phyloP scores from a whole-genome alignment of 2,113 vertebrate genomes.

The Cnemophilus loriae region DNA sequence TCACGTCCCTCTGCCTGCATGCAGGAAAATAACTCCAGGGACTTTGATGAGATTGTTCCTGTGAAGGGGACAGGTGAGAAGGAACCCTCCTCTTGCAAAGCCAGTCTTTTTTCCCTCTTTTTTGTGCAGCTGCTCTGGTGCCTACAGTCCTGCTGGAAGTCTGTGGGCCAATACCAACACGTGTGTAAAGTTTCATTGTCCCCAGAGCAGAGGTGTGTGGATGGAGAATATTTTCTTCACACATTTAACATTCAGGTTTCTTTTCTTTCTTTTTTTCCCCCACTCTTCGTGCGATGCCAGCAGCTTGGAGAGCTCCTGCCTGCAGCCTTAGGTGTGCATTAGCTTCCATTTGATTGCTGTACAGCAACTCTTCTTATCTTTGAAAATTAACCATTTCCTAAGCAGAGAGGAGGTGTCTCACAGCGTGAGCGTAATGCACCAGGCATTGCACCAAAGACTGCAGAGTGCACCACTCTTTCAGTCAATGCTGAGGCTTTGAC shows the following conservation, averaged over 20 bases:
- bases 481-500: conserved; percentile 26
- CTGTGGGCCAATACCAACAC: not conserved
- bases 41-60: not conserved
- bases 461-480: conserved; percentile 31
- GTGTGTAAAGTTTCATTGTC: not conserved
- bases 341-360: conserved; percentile 43
- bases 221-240: not conserved
- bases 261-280: not conserved
- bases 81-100: not conserved
- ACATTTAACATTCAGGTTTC: not conserved
- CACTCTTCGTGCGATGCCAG: not conserved
- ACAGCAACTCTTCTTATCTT: conserved; percentile 50
- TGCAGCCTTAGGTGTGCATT: conserved; percentile 29
- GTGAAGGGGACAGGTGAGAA: not conserved
- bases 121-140: not conserved
- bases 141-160: not conserved
- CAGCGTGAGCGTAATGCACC: conserved; percentile 29
- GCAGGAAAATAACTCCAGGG: not conserved
- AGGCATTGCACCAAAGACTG: conserved; percentile 60
- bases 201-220: not conserved
- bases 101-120: not conserved
- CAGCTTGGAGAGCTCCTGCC: not conserved
- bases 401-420: not conserved
- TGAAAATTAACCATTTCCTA: conserved; percentile 54
- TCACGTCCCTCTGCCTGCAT: not conserved